Evolutionary conservation across 2,113 vertebrate genomes (phyloP).

Genomic region (Melierax canorus): DNA sequence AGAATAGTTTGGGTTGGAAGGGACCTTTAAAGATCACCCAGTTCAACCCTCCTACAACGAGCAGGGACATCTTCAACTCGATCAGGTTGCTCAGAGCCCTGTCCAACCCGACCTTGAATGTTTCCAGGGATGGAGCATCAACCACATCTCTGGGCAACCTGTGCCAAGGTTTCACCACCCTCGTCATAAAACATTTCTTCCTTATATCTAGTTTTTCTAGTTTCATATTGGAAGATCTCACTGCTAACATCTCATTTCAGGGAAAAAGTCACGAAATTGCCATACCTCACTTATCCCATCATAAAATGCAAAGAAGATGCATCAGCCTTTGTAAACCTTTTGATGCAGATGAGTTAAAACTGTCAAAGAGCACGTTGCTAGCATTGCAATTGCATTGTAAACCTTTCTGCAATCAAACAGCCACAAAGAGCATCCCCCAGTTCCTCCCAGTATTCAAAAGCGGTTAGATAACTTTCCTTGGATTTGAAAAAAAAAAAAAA

Average conservation of each 20-base stretch:
- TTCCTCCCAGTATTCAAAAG: background rate
- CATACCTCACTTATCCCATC: background rate
- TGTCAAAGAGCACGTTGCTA: background rate
- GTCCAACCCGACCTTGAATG: accelerated
- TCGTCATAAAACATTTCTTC: background rate
- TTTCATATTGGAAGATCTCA: background rate
- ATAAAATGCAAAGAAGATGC: background rate
- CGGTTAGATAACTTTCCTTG: background rate
- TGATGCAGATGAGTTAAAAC: background rate
- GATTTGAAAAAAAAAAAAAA: background rate
- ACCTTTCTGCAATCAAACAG: background rate
- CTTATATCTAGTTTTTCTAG: background rate
- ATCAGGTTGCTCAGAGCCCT: background rate
- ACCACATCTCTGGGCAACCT: background rate
- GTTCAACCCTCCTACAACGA: accelerated
- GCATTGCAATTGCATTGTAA: background rate
- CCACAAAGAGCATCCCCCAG: background rate
- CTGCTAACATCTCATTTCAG: background rate
- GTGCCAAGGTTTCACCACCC: accelerated
- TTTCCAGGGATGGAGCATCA: background rate
- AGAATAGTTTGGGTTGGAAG: background rate
- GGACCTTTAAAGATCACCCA: accelerated
- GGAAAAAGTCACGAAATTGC: background rate
- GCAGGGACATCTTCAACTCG: background rate
- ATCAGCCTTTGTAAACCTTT: background rate